Conservation (phyloP, 2,113 vertebrate species). For the Tyto alba region DNA sequence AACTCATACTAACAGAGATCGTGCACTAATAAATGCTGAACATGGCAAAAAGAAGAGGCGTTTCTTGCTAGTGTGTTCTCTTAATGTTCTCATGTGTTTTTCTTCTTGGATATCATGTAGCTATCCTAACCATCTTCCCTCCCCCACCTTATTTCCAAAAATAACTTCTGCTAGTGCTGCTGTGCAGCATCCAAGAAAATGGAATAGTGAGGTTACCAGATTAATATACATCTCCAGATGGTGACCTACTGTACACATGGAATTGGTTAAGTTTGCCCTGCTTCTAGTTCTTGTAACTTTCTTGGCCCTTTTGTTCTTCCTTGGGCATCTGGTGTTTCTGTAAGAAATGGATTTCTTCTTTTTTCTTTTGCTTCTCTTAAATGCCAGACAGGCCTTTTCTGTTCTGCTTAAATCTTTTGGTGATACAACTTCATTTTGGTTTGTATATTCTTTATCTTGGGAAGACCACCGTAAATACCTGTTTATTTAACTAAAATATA, state of each 20-base stretch:
- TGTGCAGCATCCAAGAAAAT: conserved; percentile 13
- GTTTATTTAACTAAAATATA: neutral
- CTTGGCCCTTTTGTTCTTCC: conserved; percentile 7
- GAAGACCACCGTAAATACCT: neutral
- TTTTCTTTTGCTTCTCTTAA: neutral
- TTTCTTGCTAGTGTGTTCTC: neutral
- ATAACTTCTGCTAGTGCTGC: conserved; percentile 19
- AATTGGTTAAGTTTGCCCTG: conserved; percentile 16
- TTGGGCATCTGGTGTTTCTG: neutral
- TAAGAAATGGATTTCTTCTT: neutral
- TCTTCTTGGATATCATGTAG: neutral
- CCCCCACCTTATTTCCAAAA: conserved; percentile 36
- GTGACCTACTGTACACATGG: conserved; percentile 10
- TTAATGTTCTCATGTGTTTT: neutral
- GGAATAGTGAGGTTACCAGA: neutral
- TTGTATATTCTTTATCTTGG: neutral
- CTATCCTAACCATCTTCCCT: conserved; percentile 24
- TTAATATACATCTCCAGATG: conserved; percentile 42
- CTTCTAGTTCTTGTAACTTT: neutral
- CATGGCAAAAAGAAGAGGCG: neutral
- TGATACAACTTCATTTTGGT: neutral
- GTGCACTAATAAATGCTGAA: neutral
- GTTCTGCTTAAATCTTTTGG: neutral
- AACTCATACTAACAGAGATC: neutral
- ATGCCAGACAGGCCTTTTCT: neutral